Conservation (phyloP, 2,888 invertebrate species). For the Nomada ferruginata region DNA sequence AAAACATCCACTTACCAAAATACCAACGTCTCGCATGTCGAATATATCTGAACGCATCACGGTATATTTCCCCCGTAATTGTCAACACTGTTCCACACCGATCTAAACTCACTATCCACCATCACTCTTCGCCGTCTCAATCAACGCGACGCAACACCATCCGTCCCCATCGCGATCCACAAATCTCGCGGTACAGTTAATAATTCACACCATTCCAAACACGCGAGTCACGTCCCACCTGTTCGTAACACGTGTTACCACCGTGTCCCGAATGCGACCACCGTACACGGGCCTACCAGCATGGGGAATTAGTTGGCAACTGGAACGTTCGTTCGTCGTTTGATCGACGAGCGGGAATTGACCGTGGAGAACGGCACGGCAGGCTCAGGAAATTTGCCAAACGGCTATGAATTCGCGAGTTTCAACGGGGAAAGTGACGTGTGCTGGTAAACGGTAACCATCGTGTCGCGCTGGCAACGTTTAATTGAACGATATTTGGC, state of each 20-base stretch:
- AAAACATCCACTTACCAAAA: too few relatives aligned
- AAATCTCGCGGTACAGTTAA: not conserved
- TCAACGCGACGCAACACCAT: not conserved
- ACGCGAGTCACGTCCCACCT: not conserved
- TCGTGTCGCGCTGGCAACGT: conserved; percentile 32
- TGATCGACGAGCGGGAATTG: conserved; percentile 25
- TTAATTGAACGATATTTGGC: conserved; percentile 68
- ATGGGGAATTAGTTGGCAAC: conserved; percentile 8
- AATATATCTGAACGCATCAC: too few relatives aligned
- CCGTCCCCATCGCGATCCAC: not conserved
- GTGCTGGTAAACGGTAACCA: not conserved
- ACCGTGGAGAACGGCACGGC: not conserved
- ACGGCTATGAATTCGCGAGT: conserved; percentile 14
- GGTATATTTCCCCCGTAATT: too few relatives aligned
- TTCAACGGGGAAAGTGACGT: conserved; percentile 12
- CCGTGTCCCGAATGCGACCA: not conserved
- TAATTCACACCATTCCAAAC: not conserved
- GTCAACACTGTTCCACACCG: too few relatives aligned
- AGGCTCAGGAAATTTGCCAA: conserved; percentile 41
- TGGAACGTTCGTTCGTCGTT: not conserved
- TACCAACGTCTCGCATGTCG: too few relatives aligned
- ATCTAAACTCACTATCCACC: not conserved
- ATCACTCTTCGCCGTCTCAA: not conserved
- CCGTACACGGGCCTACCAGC: not conserved
- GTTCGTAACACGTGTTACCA: conserved; percentile 7